Evolutionary conservation across 2,888 invertebrate species (phyloP).

Genomic region (Plutella xylostella): DNA sequence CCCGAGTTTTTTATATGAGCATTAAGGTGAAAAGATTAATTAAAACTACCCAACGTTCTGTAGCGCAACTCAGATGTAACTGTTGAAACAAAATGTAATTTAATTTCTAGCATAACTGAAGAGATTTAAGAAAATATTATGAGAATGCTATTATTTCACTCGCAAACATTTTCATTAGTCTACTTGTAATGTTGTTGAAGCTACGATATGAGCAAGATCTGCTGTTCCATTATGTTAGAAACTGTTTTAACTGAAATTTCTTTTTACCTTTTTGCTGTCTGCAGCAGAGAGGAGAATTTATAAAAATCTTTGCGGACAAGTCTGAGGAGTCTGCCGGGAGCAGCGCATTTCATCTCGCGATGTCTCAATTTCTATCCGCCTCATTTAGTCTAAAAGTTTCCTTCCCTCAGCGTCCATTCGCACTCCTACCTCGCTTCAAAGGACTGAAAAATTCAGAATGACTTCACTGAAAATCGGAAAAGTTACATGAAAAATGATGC

Average conservation of each 20-base stretch:
- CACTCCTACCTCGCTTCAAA: slow-evolving; percentile 22
- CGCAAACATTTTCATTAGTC: background rate
- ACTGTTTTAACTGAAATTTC: background rate
- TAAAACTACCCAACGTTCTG: no score
- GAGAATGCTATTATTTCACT: background rate
- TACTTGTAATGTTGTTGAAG: no score
- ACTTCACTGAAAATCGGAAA: slow-evolving; percentile 34
- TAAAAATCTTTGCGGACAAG: no score
- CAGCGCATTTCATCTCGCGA: background rate
- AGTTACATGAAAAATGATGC: slow-evolving; percentile 42
- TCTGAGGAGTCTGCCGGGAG: no score
- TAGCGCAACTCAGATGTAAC: no score
- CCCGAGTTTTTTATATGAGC: background rate
- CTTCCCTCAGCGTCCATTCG: slow-evolving; percentile 27
- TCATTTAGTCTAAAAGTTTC: slow-evolving; percentile 52
- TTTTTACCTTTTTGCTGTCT: no score
- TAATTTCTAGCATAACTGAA: no score
- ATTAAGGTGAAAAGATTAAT: no score
- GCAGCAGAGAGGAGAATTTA: no score
- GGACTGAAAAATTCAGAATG: slow-evolving; percentile 33
- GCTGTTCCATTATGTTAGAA: background rate
- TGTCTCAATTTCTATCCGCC: slow-evolving; percentile 41
- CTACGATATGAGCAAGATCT: no score
- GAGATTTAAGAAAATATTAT: no score
- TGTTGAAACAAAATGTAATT: no score